Conservation (phyloP, 2,888 invertebrate genomes). For the Neoitamus cyanurus region DNA sequence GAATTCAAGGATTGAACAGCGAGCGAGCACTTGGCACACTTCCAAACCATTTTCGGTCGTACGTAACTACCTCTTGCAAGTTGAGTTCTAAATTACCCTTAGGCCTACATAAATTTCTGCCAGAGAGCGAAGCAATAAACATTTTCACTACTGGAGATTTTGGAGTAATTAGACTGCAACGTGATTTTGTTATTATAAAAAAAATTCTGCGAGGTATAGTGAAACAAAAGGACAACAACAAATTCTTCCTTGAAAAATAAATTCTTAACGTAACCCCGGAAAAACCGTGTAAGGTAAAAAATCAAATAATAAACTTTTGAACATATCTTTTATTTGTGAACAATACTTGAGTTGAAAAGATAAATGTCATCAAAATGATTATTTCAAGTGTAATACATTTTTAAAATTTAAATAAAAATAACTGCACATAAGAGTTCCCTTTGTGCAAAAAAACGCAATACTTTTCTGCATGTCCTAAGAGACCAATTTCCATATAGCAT, state of each 20-base stretch:
- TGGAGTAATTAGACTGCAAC: not conserved
- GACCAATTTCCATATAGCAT: not conserved
- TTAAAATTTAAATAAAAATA: not conserved
- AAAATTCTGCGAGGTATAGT: not conserved
- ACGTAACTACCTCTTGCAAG: not conserved
- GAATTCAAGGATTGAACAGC: not conserved
- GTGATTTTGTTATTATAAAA: not conserved
- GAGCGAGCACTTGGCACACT: not conserved
- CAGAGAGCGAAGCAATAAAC: not conserved
- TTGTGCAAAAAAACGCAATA: not conserved
- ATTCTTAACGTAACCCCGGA: no score
- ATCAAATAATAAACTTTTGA: no score
- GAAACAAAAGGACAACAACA: not conserved
- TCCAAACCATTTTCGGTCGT: not conserved
- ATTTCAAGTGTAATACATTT: no score
- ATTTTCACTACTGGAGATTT: not conserved
- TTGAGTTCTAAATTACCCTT: not conserved
- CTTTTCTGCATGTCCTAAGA: not conserved
- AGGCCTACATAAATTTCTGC: not conserved
- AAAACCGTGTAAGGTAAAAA: no score
- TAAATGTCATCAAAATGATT: not conserved
- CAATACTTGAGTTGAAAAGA: no score
- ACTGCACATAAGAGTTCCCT: not conserved
- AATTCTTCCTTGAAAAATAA: no score
- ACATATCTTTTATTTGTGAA: no score